Conservation (phyloP, 2,113 vertebrate species). For the Hypocryptadius cinnamomeus region DNA sequence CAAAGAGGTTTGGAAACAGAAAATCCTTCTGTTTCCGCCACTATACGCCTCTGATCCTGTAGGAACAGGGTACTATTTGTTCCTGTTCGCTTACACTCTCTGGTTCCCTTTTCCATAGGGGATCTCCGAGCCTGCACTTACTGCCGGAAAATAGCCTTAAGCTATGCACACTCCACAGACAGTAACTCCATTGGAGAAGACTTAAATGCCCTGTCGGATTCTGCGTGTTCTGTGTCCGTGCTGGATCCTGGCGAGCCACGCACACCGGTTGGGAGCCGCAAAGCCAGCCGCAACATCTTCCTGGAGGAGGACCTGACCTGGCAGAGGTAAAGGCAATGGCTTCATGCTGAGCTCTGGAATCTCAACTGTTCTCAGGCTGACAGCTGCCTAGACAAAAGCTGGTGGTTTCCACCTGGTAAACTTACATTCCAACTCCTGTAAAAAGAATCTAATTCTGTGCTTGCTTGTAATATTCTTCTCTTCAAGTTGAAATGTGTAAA, state of each 20-base stretch:
- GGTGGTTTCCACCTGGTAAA: background rate
- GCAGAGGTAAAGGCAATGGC: conserved; percentile 81
- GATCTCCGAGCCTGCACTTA: conserved; percentile 96
- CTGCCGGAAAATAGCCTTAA: conserved; percentile 93
- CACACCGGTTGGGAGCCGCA: conserved; percentile 89
- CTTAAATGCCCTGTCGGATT: conserved; percentile 86
- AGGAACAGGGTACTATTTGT: background rate
- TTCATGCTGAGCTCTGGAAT: background rate
- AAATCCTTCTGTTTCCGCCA: background rate
- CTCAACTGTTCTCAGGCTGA: background rate
- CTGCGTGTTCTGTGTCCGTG: conserved; percentile 79
- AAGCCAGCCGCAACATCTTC: conserved; percentile 95
- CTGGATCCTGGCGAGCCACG: conserved; percentile 89
- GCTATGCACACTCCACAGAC: conserved; percentile 92
- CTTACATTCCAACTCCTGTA: background rate
- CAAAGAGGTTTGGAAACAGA: conserved; percentile 28
- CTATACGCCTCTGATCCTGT: background rate
- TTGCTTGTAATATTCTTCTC: background rate
- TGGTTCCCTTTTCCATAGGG: conserved; percentile 68
- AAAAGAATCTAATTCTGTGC: background rate
- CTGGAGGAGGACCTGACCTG: conserved; percentile 93
- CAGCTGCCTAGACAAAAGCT: background rate
- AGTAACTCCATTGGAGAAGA: conserved; percentile 92
- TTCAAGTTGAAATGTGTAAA: background rate
- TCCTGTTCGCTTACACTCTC: background rate